Evolutionary conservation across 2,113 vertebrate species (phyloP).

Genomic region (Mormyrus lacerda): DNA sequence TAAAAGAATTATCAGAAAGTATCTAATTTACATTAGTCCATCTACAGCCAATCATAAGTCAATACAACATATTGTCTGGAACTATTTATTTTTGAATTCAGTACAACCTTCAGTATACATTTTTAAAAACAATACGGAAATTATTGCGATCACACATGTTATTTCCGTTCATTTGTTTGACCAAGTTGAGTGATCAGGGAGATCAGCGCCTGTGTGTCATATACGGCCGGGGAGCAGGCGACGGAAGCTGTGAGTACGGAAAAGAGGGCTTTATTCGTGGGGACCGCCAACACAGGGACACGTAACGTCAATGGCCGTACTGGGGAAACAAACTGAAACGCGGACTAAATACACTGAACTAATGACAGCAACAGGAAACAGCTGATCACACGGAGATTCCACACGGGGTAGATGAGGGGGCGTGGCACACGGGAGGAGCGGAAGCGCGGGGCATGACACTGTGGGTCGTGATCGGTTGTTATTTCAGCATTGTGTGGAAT

Average conservation of each 20-base stretch:
- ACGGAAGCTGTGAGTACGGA: no score
- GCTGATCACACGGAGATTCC: no score
- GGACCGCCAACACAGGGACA: no score
- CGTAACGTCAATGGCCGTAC: no score
- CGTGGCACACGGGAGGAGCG: no score
- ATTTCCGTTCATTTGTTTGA: background rate
- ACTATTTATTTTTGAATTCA: background rate
- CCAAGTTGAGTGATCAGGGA: background rate
- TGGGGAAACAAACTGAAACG: no score
- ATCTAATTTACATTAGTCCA: background rate
- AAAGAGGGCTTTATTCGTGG: no score
- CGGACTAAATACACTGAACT: no score
- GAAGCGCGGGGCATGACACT: no score
- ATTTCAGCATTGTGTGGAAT: background rate
- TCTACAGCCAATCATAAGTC: background rate
- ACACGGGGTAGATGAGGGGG: no score
- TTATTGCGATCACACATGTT: background rate
- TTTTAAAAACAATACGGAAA: background rate
- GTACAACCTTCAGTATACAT: background rate
- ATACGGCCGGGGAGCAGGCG: no score
- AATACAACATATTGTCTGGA: background rate
- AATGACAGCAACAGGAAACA: no score
- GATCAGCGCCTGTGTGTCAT: background rate
- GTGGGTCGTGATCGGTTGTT: background rate
- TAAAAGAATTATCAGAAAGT: background rate